Evolutionary conservation across 2,113 vertebrate species (phyloP), one percentile per base, ranked within the genome.

Genomic region (Bungarus multicinctus): DNA sequence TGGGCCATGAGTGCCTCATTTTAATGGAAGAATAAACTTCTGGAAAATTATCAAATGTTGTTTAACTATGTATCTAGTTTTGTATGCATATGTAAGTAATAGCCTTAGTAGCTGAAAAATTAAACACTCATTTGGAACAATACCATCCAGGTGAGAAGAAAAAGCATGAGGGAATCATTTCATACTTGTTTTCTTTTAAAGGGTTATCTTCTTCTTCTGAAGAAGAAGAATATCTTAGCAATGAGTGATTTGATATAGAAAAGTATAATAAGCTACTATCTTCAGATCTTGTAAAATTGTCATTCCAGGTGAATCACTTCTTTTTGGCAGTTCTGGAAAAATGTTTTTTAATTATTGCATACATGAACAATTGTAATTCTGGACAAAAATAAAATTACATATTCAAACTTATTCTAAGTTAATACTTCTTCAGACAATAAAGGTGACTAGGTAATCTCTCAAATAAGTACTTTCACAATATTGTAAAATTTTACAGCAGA

Each of bases 11-110:
- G 60, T 81, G 43, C 86, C 91, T 87, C 16, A 30, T 89, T 88
- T 85, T 85, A 50, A 50, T 47, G 52, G 81, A 88, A 89, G 30
- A 94, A 93, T 93, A 93, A 94, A 91, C n/a, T 85, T 91, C 34
- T 55, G 39, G 47, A 90, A 55, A 18, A 57, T 81, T 55, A 30
- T 45, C 34, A 12, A 27, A 52, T n/a, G 55, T 64, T 30, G 34
- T 12, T 81, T 53, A 30, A 45, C 54, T 30, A 39, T 69, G 3
- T 54, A 54, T 50, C 9, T 20, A 34, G 50, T 64, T 5, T 57
- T 60, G 54, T 87, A 45, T 30, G n/a, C 20, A 57, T 45, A 47
- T 45, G 81, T 45, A n/a, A 10, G 18, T 85, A 27, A 60, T 50
- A 85, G 30, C 27, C 45, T 20, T 60, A 30, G 43, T 18, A 74